phyloP scores from a whole-genome alignment of 2,797 vertebrate genomes.

The Halcyon leucocephala region DNA sequence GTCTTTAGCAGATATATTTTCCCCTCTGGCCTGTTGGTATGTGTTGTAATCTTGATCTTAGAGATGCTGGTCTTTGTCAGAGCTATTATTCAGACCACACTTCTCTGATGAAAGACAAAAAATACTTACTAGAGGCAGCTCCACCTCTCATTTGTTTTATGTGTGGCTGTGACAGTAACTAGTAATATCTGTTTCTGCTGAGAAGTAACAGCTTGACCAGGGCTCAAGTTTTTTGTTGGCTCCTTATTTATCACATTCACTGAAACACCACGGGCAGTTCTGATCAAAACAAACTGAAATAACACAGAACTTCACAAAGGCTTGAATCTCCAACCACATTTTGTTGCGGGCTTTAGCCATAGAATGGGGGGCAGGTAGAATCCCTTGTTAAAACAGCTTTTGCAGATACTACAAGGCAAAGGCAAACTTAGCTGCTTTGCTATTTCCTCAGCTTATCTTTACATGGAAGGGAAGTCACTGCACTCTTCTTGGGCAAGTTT shows the following conservation, averaged over 20 bases:
- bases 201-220: background rate
- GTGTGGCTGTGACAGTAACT: background rate
- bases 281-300: background rate
- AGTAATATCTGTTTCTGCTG: background rate
- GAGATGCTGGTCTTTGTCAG: conserved; percentile 15
- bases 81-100: background rate
- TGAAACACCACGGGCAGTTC: background rate
- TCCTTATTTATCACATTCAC: background rate
- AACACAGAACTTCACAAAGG: background rate
- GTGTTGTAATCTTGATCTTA: conserved; percentile 21
- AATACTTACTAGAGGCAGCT: conserved; percentile 13
- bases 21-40: background rate
- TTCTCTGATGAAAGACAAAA: conserved; percentile 19
- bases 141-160: conserved; percentile 1
- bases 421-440: background rate
- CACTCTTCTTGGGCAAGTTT: background rate
- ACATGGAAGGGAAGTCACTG: background rate
- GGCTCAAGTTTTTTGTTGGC: background rate
- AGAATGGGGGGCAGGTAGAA: background rate
- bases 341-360: background rate
- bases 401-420: background rate
- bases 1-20: background rate
- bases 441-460: background rate
- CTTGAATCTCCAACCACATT: background rate
- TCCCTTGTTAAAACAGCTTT: background rate